Conservation (phyloP, 2,113 vertebrate species). For the Chionodraco myersi region DNA sequence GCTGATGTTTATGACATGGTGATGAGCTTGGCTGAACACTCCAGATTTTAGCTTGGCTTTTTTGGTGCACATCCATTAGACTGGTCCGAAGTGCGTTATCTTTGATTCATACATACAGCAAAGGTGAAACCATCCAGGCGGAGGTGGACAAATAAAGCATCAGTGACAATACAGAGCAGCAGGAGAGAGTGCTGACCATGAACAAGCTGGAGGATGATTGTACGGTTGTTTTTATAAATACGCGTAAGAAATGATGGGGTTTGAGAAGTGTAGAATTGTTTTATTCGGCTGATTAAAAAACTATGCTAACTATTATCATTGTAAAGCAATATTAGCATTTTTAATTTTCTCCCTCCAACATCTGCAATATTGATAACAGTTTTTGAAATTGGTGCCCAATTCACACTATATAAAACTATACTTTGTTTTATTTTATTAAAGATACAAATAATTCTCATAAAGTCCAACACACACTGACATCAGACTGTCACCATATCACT, state of each 20-base stretch:
- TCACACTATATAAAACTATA: too few species aligned
- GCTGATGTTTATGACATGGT: slow-evolving; percentile 24
- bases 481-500: not conserved
- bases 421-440: too few species aligned
- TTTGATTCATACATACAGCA: not conserved
- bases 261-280: not conserved
- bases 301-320: too few species aligned
- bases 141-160: slow-evolving; percentile 25
- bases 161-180: not conserved
- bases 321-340: too few species aligned
- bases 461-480: not conserved
- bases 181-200: too few species aligned
- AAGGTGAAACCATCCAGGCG: slow-evolving; percentile 9
- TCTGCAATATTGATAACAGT: too few species aligned
- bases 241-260: not conserved
- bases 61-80: slow-evolving; percentile 26
- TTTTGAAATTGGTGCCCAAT: too few species aligned
- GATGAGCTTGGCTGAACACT: slow-evolving; percentile 22
- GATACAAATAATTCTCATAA: not conserved
- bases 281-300: not conserved
- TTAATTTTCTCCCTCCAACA: too few species aligned
- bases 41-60: slow-evolving; percentile 23
- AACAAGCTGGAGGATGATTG: not conserved
- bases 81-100: slow-evolving; percentile 36
- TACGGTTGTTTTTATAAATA: not conserved